A percentile compares a stretch with the other conserved stretches of the same genome.
Evolutionary conservation across 1,140 invertebrate species (phyloP).

Genomic region (Sitobion miscanthi): DNA sequence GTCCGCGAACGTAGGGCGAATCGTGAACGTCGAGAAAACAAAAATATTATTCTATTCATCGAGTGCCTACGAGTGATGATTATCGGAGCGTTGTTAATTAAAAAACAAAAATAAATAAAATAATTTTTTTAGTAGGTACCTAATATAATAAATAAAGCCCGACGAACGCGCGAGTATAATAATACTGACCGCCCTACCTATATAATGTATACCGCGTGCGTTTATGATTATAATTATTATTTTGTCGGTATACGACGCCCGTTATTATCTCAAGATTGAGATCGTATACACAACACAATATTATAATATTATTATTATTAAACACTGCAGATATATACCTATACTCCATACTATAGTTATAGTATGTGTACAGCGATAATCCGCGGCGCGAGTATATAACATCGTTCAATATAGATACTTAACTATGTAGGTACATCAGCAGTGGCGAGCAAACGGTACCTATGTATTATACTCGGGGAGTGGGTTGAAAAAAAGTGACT

Average conservation of each 20-base stretch:
- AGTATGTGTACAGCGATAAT: neutral
- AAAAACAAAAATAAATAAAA: neutral
- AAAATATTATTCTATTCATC: neutral
- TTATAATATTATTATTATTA: constrained; percentile 6
- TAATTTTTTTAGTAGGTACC: neutral
- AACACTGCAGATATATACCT: neutral
- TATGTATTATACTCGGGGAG: neutral
- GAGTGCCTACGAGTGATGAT: neutral
- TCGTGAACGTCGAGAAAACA: neutral
- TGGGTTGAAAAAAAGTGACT: neutral
- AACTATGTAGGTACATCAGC: neutral
- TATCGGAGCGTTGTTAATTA: constrained; percentile 51
- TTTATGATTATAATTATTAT: neutral
- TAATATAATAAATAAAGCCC: constrained; percentile 29
- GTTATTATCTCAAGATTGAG: neutral
- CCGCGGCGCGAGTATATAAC: neutral
- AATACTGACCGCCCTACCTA: neutral
- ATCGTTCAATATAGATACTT: neutral
- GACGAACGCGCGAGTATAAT: neutral
- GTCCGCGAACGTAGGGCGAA: neutral
- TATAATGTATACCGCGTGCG: neutral
- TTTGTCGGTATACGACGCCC: neutral
- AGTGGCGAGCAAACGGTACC: neutral
- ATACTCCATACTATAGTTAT: neutral
- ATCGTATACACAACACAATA: neutral